Evolutionary conservation across 2,888 invertebrate species (phyloP), one percentile per base, ranked within the genome.

Genomic region (Dolichomitus sp.): DNA sequence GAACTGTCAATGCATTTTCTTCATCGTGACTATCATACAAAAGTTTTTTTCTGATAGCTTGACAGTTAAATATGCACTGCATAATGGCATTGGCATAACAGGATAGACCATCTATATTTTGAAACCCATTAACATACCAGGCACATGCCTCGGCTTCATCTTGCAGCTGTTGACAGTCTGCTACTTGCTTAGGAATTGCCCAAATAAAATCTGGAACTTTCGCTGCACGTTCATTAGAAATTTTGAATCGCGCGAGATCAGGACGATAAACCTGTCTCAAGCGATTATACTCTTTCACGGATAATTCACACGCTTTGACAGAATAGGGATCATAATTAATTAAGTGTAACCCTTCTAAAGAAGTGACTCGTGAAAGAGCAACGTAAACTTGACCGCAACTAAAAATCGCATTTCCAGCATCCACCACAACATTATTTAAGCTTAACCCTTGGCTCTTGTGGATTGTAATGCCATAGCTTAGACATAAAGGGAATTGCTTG

Each of bases 401-500:
- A 66, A 87, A 86, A 42, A 87, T 61, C 11, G 68, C 61, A 63
- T 84, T 84, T 9, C 85, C 87, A 11, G 72, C 80, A 80, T 87
- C 87, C 4, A 86, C 68, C 0, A 87, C 79, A 7, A 59, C 79
- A 70, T 73, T 82, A 9, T 52, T 75, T 17, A 83, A 73, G 72
- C 84, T 87, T 6, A 83, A 66, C 6, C 88, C 85, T 68, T 87
- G 87, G 74, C 83, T 85, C 78, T 82, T 87, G 59, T 86, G 84
- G 17, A 87, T 86, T 17, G 87, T 87, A 27, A 87, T 84, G 0
- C 75, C 87, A 72, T 88, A 87, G 12, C 87, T 87, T 0, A 87
- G 52, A 50, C 74, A 76, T 19, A 88, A 81, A 1, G 86, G 85
- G 61, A 86, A 87, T 66, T 88, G 86, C 37, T 75, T 77, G 33